Conservation (phyloP, 1,140 invertebrate genomes). For the Musca domestica region DNA sequence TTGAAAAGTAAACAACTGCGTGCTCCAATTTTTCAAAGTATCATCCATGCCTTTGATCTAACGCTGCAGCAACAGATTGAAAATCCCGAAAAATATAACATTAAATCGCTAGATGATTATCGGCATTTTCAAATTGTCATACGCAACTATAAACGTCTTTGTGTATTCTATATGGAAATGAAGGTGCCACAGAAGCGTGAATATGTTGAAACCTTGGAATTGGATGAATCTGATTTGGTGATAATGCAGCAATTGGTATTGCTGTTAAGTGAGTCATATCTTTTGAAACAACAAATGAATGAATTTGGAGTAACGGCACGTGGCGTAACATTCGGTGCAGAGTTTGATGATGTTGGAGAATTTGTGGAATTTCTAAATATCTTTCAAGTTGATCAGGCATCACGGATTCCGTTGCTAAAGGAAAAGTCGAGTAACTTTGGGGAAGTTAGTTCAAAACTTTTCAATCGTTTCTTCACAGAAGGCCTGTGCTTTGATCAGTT, state of each 20-base stretch:
- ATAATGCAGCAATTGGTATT: conserved; percentile 49
- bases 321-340: neutral
- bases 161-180: conserved; percentile 38
- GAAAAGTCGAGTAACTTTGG: conserved; percentile 38
- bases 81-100: neutral
- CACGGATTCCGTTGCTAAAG: conserved; percentile 30
- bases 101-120: conserved; percentile 2
- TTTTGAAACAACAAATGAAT: neutral
- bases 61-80: neutral
- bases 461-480: conserved; percentile 37
- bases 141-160: conserved; percentile 42
- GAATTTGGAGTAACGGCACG: neutral
- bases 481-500: conserved; percentile 41
- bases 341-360: conserved; percentile 34
- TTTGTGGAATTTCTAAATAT: conserved; percentile 47
- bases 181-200: conserved; percentile 19
- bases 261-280: conserved; percentile 29
- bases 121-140: conserved; percentile 27
- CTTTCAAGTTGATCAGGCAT: conserved; percentile 37
- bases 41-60: conserved; percentile 35
- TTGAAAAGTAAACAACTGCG: conserved; percentile 57
- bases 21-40: conserved; percentile 39
- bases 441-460: conserved; percentile 39
- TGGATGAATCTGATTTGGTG: conserved; percentile 45
- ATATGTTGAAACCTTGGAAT: conserved; percentile 34